Evolutionary conservation across 2,888 invertebrate genomes (phyloP).

Genomic region (Epistrophe grossulariae): DNA sequence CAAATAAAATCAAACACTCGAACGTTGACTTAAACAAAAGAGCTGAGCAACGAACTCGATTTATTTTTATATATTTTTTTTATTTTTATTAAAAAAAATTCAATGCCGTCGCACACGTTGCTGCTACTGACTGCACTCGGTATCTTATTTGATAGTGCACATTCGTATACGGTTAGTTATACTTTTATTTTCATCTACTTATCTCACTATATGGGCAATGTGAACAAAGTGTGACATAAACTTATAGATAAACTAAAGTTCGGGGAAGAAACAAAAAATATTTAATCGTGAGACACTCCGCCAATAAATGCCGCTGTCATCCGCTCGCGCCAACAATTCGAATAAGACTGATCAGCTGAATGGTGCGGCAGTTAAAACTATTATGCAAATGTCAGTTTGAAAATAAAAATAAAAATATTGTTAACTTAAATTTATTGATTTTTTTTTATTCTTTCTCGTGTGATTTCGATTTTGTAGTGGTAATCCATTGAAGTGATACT

Average conservation of each 20-base stretch:
- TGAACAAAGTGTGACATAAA: slow-evolving; percentile 42
- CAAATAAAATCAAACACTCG: slow-evolving; percentile 29
- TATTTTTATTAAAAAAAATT: slow-evolving; percentile 37
- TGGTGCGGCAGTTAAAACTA: slow-evolving; percentile 81
- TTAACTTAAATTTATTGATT: slow-evolving; percentile 74
- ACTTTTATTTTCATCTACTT: slow-evolving; percentile 35
- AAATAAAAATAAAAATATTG: slow-evolving; percentile 59
- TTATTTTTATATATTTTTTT: slow-evolving; percentile 28
- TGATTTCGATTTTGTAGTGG: slow-evolving; percentile 17
- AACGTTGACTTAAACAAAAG: slow-evolving; percentile 59
- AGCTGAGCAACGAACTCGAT: slow-evolving; percentile 73
- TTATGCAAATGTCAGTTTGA: slow-evolving; percentile 72
- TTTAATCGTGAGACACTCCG: slow-evolving; percentile 53
- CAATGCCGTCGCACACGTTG: slow-evolving; percentile 58
- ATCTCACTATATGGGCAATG: slow-evolving; percentile 21
- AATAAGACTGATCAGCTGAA: slow-evolving; percentile 81
- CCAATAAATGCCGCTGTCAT: slow-evolving; percentile 51
- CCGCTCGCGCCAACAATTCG: slow-evolving; percentile 82
- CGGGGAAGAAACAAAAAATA: neutral
- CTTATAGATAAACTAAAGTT: neutral
- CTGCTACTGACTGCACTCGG: slow-evolving; percentile 36
- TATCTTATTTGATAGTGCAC: slow-evolving; percentile 32
- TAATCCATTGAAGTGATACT: slow-evolving; percentile 13
- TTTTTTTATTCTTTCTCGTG: slow-evolving; percentile 37
- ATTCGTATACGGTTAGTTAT: slow-evolving; percentile 36